These are phyloP conservation scores for Poecilobothrus nobilitatus DNA, from an alignment of 2,888 invertebrate genomes.

Conservation along the genomic window DNA sequence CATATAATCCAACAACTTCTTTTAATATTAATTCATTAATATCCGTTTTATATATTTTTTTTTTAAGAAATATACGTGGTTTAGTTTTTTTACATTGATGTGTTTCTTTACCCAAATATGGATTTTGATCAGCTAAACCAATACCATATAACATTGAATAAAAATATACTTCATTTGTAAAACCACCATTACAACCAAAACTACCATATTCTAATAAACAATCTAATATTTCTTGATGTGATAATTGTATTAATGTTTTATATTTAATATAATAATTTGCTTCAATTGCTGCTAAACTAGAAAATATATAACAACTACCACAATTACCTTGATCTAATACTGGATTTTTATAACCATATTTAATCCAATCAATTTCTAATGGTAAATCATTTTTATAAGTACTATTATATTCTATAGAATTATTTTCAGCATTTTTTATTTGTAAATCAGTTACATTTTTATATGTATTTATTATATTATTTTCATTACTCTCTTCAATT, in stretches of 20 bases:
- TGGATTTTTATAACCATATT: constrained; percentile 3
- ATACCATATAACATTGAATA: background rate
- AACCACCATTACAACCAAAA: constrained; percentile 7
- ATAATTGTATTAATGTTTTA: background rate
- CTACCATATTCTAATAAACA: background rate
- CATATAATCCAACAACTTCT: constrained; percentile 60
- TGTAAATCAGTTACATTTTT: background rate
- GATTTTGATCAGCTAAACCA: background rate
- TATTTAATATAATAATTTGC: constrained; percentile 5
- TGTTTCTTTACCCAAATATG: background rate
- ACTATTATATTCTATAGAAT: background rate
- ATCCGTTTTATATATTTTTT: background rate
- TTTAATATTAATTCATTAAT: constrained; percentile 56
- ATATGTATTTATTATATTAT: background rate
- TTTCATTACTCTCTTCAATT: background rate
- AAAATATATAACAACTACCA: background rate
- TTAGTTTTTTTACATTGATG: background rate
- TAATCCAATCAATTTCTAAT: constrained; percentile 1
- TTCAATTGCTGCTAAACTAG: background rate
- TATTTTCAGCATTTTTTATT: background rate
- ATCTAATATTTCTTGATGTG: constrained; percentile 9
- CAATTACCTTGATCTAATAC: constrained; percentile 2
- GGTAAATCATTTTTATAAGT: background rate
- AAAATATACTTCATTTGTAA: background rate
- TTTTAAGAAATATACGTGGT: background rate